These are phyloP conservation scores for Labeo rohita DNA, from an alignment of 2,113 vertebrate species.

Conservation along the genomic window DNA sequence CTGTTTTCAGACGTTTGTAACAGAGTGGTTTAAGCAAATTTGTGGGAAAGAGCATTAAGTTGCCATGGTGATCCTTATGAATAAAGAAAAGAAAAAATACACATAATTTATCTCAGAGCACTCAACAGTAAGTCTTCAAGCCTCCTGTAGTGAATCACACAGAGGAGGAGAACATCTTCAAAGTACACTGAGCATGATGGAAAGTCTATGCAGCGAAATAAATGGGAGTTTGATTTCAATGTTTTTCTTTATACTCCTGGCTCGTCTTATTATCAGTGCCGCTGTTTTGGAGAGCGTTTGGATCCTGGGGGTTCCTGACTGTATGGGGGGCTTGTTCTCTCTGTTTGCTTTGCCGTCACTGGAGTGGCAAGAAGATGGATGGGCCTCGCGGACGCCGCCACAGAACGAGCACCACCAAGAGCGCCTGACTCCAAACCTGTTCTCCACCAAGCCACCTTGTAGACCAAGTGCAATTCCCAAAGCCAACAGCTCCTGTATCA, in stretches of 20 bases:
- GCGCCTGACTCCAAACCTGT: constrained; percentile 52
- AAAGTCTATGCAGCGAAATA: neutral
- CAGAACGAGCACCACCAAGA: constrained; percentile 59
- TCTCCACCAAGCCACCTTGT: constrained; percentile 46
- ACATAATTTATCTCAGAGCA: neutral
- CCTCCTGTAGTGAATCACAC: neutral
- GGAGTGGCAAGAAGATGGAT: constrained; percentile 74
- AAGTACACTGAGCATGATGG: neutral
- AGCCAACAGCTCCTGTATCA: constrained; percentile 29
- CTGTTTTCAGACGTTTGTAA: too few species aligned
- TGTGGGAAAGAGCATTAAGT: too few species aligned
- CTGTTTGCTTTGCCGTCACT: constrained; percentile 74
- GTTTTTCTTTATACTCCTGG: constrained; percentile 42
- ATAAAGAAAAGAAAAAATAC: constrained; percentile 1
- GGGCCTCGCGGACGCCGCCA: constrained; percentile 66
- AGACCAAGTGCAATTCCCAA: constrained; percentile 21
- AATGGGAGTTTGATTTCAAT: constrained; percentile 8
- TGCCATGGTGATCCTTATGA: too few species aligned
- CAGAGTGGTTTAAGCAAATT: too few species aligned
- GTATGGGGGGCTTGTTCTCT: constrained; percentile 71
- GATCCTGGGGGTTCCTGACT: constrained; percentile 57
- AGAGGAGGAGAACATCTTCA: neutral
- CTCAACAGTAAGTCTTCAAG: constrained; percentile 1
- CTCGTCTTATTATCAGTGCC: constrained; percentile 69
- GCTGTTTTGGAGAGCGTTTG: constrained; percentile 59